Evolutionary conservation across 2,113 vertebrate genomes (phyloP).

Genomic region (Copsychus sechellarum): DNA sequence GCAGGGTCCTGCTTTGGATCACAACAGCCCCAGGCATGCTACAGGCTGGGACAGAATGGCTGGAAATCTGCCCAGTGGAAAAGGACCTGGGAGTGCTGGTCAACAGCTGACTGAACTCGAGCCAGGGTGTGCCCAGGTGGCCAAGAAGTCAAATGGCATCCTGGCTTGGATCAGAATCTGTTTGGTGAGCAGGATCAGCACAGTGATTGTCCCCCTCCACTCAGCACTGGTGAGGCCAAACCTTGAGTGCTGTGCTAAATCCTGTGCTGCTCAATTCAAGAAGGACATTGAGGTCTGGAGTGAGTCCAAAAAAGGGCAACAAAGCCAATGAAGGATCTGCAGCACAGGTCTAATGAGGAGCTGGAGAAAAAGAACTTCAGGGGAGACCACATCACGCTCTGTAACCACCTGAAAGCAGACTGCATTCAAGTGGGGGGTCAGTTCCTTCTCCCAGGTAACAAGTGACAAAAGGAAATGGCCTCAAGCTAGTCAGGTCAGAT

Average conservation of each 20-base stretch:
- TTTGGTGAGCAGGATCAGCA: not conserved
- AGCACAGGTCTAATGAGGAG: not conserved
- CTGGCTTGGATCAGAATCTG: not conserved
- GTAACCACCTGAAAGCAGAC: not conserved
- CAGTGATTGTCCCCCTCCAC: accelerated
- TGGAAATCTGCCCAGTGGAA: not conserved
- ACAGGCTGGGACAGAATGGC: not conserved
- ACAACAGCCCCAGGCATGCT: not conserved
- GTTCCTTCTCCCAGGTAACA: not conserved
- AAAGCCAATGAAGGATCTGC: not conserved
- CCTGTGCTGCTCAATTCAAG: accelerated
- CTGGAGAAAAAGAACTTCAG: not conserved
- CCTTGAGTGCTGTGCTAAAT: not conserved
- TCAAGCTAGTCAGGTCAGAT: not conserved
- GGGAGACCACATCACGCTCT: accelerated
- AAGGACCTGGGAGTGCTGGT: not conserved
- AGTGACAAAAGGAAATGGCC: not conserved
- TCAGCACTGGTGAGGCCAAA: not conserved
- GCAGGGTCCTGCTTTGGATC: not conserved
- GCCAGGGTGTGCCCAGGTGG: not conserved
- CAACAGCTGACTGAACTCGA: accelerated
- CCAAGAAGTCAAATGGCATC: not conserved
- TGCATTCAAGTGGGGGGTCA: not conserved
- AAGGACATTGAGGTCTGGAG: not conserved
- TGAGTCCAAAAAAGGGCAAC: not conserved